Evolutionary conservation across 2,888 invertebrate species (phyloP), one percentile per base, ranked within the genome.

Genomic region (Eledone cirrhosa): DNA sequence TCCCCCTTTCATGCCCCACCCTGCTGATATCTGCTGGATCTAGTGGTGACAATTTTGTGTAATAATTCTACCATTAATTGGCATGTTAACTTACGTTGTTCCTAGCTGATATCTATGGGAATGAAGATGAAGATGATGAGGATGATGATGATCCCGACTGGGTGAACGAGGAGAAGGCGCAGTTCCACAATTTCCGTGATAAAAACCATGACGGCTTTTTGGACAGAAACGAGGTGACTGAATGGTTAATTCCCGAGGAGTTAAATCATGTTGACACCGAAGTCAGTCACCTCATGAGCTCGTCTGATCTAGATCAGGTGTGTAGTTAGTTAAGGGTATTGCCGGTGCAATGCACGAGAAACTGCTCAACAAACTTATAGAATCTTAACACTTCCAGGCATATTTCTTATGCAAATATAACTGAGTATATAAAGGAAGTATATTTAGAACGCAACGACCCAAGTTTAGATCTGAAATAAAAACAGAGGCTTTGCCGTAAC

Each of bases 221-320:
- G 93, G 95, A 97, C 88, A 93, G 93, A 80, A 93, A 94, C 65
- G 98, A 99, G 91, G 96, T 97, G 41, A 86, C 84, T 77, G 82
- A 86, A 5, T 98, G 98, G 98, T 96, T 98, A 83, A 94, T 96
- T 81, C 98, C 98, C 0, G 94, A 95, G 0, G 97, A 97, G 90
- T 98, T 97, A 90, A 98, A 99, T 92, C 97, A 98, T 91, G 96
- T 97, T 0, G 96, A 96, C 88, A 96, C 97, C 0, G 99, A 99
- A 91, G 95, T 97, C 2, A 94, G 95, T 78, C 99, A 99, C 92
- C 93, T 99, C 48, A 94, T 99, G 82, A 95, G 95, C 90, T 96
- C 97, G 89, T 95, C 97, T 0, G 99, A 99, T 91, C 92, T 93
- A 0, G 95, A 99, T 91, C 94, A 94, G 88, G 91, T 91, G 85